These are phyloP conservation scores for Rhizoglyphus robini DNA, from an alignment of 1,140 invertebrate genomes.

Conservation along the genomic window DNA sequence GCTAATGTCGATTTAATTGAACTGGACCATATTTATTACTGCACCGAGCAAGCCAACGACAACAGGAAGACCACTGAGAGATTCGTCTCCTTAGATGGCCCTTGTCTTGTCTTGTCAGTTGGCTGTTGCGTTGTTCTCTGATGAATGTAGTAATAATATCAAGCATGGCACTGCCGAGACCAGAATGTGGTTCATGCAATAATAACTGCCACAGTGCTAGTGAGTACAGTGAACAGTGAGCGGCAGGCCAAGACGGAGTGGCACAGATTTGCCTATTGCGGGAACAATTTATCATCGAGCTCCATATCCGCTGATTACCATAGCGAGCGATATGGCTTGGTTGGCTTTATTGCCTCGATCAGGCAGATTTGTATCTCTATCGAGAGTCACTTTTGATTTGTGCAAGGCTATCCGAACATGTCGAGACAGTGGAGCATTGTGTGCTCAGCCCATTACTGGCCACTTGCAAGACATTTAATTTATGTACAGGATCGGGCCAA, in stretches of 20 bases:
- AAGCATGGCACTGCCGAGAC: no score
- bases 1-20: slow-evolving; percentile 4
- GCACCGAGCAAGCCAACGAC: not conserved
- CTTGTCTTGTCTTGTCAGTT: no score
- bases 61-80: no score
- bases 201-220: no score
- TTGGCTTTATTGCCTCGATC: slow-evolving; percentile 4
- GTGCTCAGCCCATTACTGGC: not conserved
- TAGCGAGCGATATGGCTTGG: not conserved
- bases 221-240: no score
- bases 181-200: no score
- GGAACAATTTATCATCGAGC: slow-evolving; percentile 7
- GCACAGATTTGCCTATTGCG: no score
- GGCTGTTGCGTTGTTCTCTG: no score
- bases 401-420: not conserved
- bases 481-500: no score
- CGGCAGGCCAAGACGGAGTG: no score
- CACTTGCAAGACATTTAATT: not conserved
- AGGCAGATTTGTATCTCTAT: slow-evolving; percentile 4
- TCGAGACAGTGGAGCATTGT: not conserved
- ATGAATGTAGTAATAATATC: no score
- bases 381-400: slow-evolving; percentile 14
- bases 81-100: no score
- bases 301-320: slow-evolving; percentile 15
- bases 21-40: slow-evolving; percentile 2